These are phyloP conservation scores for Dryococelus australis DNA, from an alignment of 2,888 invertebrate species.

Conservation along the genomic window DNA sequence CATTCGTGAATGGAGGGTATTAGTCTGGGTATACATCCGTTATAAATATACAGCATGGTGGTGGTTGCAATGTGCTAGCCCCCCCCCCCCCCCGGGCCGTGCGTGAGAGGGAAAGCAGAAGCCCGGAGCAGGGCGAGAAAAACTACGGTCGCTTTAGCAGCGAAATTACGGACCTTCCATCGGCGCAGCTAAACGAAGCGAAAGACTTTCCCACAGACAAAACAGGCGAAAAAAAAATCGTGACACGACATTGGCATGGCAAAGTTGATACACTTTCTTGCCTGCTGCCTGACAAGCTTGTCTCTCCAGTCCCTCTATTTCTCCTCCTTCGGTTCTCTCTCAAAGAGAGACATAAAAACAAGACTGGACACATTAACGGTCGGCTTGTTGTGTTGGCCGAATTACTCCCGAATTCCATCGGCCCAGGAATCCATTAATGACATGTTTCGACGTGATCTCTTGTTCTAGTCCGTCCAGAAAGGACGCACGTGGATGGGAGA, in stretches of 20 bases:
- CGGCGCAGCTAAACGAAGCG: neutral
- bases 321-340: too few relatives aligned
- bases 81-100: neutral
- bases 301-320: too few relatives aligned
- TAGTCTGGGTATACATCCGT: neutral
- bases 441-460: neutral
- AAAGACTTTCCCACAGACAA: neutral
- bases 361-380: neutral
- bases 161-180: neutral
- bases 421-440: neutral
- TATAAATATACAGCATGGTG: neutral
- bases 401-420: neutral
- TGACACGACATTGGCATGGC: neutral
- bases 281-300: neutral
- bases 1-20: conserved; percentile 16
- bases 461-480: neutral
- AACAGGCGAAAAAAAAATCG: too few relatives aligned
- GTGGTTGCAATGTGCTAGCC: neutral
- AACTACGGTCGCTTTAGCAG: neutral
- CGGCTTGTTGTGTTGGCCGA: neutral
- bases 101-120: neutral
- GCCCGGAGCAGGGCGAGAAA: too few relatives aligned
- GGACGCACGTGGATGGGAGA: neutral
- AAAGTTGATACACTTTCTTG: neutral
- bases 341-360: neutral